Evolutionary conservation across 2,888 invertebrate genomes (phyloP).

Genomic region (Pseudococcus jackbeardsleyi): DNA sequence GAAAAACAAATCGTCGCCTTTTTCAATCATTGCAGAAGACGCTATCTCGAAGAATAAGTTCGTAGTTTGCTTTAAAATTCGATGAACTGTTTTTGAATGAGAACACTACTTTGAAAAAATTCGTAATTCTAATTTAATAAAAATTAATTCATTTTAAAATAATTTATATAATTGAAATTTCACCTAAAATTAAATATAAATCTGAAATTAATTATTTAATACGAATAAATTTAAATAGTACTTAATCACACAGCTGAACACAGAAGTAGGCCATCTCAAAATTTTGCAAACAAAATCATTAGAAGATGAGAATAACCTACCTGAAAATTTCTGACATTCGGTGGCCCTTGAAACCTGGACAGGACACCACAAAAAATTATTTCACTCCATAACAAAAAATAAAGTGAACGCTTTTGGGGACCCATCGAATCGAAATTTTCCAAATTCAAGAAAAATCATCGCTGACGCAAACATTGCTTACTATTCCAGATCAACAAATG

Average conservation of each 20-base stretch:
- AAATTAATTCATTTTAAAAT: no score
- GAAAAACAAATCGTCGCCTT: neutral
- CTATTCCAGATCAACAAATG: slow-evolving; percentile 13
- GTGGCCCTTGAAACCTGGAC: neutral
- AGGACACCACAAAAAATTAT: neutral
- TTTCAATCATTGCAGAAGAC: neutral
- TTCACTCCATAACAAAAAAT: neutral
- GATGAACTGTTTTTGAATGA: neutral
- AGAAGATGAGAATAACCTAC: neutral
- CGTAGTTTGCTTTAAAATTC: neutral
- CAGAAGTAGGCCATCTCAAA: no score
- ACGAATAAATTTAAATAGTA: no score
- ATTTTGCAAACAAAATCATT: no score
- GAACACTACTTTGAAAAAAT: neutral
- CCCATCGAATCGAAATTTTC: neutral
- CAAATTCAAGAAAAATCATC: neutral
- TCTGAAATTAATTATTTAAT: no score
- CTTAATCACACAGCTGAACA: neutral
- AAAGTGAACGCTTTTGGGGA: neutral
- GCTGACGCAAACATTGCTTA: neutral
- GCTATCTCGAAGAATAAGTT: no score
- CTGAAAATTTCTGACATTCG: neutral
- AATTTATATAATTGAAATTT: no score
- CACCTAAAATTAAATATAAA: no score
- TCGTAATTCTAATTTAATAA: no score